phyloP scores from a whole-genome alignment of 2,113 vertebrate genomes.

The Hiodon alosoides region DNA sequence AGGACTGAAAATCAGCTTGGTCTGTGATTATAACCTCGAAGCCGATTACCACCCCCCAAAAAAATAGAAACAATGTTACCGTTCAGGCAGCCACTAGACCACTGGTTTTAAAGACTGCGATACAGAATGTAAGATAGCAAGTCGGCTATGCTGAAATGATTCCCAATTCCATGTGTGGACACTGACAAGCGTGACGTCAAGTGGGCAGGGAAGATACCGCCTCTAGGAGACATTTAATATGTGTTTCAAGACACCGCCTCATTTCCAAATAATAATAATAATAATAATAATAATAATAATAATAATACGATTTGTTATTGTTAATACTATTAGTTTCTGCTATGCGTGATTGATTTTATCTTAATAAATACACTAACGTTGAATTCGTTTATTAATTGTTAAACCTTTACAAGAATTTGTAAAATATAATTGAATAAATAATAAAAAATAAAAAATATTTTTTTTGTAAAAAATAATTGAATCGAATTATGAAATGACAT shows the following conservation, averaged over 20 bases:
- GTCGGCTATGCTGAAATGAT: conserved; percentile 35
- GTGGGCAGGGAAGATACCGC: conserved; percentile 26
- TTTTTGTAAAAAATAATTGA: too few species aligned
- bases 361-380: too few species aligned
- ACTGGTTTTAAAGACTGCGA: conserved; percentile 2
- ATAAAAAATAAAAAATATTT: too few species aligned
- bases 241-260: conserved; percentile 7
- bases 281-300: background rate
- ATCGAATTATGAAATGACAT: too few species aligned
- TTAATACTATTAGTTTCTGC: background rate
- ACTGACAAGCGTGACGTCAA: conserved; percentile 55
- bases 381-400: too few species aligned
- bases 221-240: background rate
- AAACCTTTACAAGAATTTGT: too few species aligned
- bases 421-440: too few species aligned
- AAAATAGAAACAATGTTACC: background rate
- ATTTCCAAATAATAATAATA: background rate
- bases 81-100: background rate
- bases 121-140: conserved; percentile 10
- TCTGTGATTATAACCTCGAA: background rate
- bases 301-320: background rate
- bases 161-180: conserved; percentile 67
- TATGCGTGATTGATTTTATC: too few species aligned
- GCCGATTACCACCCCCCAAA: background rate
- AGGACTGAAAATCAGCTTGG: background rate